Conservation (phyloP, 1,140 invertebrate genomes). For the Leguminivora glycinivorella region DNA sequence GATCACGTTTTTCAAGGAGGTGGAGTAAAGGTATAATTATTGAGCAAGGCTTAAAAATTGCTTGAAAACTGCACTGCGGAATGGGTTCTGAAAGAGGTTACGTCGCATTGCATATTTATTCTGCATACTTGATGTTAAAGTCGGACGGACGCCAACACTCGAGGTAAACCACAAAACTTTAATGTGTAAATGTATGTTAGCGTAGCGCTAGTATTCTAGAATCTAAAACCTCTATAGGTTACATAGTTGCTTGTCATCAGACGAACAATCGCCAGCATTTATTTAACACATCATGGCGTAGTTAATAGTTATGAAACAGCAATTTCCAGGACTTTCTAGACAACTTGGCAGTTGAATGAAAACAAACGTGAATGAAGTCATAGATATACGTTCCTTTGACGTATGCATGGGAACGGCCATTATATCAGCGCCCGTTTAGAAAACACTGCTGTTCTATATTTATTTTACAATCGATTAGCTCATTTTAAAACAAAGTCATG, state of each 20-base stretch:
- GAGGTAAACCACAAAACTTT: too few species aligned
- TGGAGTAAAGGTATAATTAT: conserved; percentile 19
- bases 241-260: too few species aligned
- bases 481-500: not conserved
- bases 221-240: too few species aligned
- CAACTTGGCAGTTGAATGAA: conserved; percentile 4
- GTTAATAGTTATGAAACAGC: too few species aligned
- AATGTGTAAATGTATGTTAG: too few species aligned
- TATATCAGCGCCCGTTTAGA: conserved; percentile 15
- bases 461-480: conserved; percentile 8
- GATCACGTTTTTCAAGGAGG: conserved; percentile 23
- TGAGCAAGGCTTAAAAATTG: conserved; percentile 6
- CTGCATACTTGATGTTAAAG: not conserved
- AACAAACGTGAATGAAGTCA: conserved; percentile 15
- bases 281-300: not conserved
- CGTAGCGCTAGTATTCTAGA: too few species aligned
- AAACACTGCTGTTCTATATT: conserved; percentile 11
- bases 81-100: not conserved
- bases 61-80: not conserved
- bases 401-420: not conserved
- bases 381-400: conserved; percentile 5
- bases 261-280: not conserved
- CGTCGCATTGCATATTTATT: not conserved
- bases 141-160: too few species aligned
- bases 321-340: not conserved